Base-by-base conservation (phyloP, 2,797 vertebrate species). In the Falco novaeseelandiae region DNA sequence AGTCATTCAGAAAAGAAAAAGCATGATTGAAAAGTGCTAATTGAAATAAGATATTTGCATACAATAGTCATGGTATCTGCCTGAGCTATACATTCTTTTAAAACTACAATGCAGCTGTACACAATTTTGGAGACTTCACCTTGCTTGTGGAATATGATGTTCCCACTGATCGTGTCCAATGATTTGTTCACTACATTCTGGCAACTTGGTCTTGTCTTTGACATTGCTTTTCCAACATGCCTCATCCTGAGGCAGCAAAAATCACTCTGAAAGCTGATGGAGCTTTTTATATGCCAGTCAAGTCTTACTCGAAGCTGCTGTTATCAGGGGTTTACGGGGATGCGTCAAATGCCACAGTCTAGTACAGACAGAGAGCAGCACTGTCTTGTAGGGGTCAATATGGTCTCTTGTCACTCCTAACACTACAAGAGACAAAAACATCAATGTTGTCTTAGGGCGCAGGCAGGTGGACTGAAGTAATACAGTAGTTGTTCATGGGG, bases 1-100 rank as follows among this genome's bases (percentile, higher is more conserved):
- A 95, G 82, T 97, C 94, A 97, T 85, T 94, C 30, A 32, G 51
- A 85, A 95, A 85, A 81, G 86, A 91, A 86, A 92, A 92, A 70
- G 34, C 34, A 20, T 94, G 74, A 96, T 97, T 97, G 89, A 83
- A 86, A 96, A 96, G 94, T 95, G 96, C 90, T 97, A 97, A 97
- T 74, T 96, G 92, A 97, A 96, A 54, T 93, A 77, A 95, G 87
- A 88, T 85, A 96, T 92, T 96, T 97, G 95, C 96, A 97, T 96
- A 96, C 94, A 96, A 96, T 97, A 70, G 49, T 69, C 8, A 0
- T 66, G 67, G 54, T 27, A 55, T 85, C 52, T 96, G 57, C 61
- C 74, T 89, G 46, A 93, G 67, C 57, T 32, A 14, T 74, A 6
- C 19, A 6, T 67, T 70, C 57, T 82, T 94, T 65, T 54, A 22